phyloP scores from a whole-genome alignment of 1,140 invertebrate species.

The Cotesia glomerata region DNA sequence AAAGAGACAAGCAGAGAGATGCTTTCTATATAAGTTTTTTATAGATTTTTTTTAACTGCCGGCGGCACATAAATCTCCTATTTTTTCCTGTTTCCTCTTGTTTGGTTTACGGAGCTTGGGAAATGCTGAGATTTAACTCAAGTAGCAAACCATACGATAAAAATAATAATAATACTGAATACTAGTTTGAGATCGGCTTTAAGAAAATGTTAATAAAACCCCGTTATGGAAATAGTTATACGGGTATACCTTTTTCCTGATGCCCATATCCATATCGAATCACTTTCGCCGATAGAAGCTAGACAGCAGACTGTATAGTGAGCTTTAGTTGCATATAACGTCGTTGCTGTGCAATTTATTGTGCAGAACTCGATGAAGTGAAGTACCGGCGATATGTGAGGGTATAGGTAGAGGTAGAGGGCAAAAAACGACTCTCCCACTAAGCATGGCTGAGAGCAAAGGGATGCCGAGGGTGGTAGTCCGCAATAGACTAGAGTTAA shows the following conservation, averaged over 20 bases:
- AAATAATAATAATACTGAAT: constrained; percentile 3
- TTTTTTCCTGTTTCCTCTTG: constrained; percentile 16
- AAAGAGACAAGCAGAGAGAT: constrained; percentile 18
- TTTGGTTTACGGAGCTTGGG: not conserved
- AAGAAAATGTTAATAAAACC: constrained; percentile 49
- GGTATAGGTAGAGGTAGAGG: not conserved
- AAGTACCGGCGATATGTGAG: constrained; percentile 2
- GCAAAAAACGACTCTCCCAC: not conserved
- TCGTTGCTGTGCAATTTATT: constrained; percentile 24
- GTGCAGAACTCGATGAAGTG: constrained; percentile 20
- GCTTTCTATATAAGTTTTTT: constrained; percentile 16
- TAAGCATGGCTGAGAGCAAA: not conserved
- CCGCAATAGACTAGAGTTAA: constrained; percentile 16
- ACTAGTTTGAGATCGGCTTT: constrained; percentile 3
- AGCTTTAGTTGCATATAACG: constrained; percentile 5
- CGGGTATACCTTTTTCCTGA: constrained; percentile 19
- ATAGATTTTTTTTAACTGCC: constrained; percentile 17
- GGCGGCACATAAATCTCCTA: constrained; percentile 35
- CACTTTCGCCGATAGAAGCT: constrained; percentile 27
- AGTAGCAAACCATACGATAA: not conserved
- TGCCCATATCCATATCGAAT: constrained; percentile 33
- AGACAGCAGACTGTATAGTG: not conserved
- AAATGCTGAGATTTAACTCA: constrained; percentile 23
- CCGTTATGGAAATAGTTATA: constrained; percentile 46
- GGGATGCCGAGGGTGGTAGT: not conserved